Evolutionary conservation across 2,797 vertebrate species (phyloP), one percentile per base, ranked within the genome.

Genomic region (Platyrinchus mystaceus): DNA sequence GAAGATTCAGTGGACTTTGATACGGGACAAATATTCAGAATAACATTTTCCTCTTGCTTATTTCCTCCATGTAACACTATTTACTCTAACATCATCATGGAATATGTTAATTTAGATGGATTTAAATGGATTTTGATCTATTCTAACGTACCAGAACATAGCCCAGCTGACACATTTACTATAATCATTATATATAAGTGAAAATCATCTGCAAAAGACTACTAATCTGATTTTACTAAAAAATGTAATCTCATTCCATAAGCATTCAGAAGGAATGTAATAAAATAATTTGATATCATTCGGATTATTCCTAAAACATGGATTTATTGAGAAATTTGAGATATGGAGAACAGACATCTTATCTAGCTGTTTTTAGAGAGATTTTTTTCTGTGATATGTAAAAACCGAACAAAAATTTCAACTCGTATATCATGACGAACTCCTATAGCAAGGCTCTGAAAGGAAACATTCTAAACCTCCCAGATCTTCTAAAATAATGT

Each of bases 311-410:
- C 34, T 32, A 18, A 87, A 30, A 44, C 18, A 46, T 4, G 6
- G 2, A 30, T 64, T 76, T 87, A 16, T 49, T 73, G 19, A 52
- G 14, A 73, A 87, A n/a, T 2, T 30, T 55, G 19, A 17, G 4
- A 34, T 22, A 44, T 24, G 52, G 34, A 73, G 30, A 20, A 60
- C 8, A 83, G 5, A 6, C 8, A 3, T 34, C 17, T 71, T 56
- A 3, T 49, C 23, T 53, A 46, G 5, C 11, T 3, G 5, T 4
- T 64, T 78, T 64, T 46, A 43, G 12, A 41, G 10, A 0, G 2
- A 0, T 2, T 34, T 79, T 49, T 69, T 60, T 5, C n/a, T 62
- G 0, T 28, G 58, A 46, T 20, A 27, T 18, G 7, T 55, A 56
- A 93, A 82, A 93, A 30, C 5, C 11, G 27, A 60, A 91, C 9